Evolutionary conservation across 92 coral and sea anemone species (phyloP).

Genomic region (Umimayanthus kanabou): DNA sequence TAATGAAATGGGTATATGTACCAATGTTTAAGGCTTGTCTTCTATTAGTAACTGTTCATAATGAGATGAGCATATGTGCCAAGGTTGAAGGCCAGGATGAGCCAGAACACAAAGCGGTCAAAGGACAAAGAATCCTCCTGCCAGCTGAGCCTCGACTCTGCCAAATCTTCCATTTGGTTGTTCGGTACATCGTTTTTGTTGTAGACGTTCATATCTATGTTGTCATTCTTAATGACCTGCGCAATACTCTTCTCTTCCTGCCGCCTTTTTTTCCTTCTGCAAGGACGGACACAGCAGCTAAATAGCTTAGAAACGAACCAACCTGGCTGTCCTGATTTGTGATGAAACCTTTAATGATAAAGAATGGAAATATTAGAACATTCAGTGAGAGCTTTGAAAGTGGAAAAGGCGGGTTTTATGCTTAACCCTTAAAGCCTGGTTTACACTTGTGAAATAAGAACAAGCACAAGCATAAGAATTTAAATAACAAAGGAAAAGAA

Average conservation of each 20-base stretch:
- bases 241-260: neutral
- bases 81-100: neutral
- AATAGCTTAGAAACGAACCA: neutral
- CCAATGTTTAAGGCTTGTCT: neutral
- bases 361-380: no score
- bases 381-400: no score
- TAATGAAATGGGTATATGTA: neutral
- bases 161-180: neutral
- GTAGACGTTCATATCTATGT: neutral
- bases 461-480: no score
- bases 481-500: no score
- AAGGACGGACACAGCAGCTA: neutral
- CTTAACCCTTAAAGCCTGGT: no score
- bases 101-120: slow-evolving; percentile 2
- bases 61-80: neutral
- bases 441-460: no score
- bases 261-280: neutral
- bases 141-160: neutral
- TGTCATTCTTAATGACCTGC: neutral
- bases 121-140: neutral
- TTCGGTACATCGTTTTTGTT: neutral
- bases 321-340: slow-evolving; percentile 5
- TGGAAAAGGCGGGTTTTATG: no score
- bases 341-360: slow-evolving; percentile 1
- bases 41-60: neutral